These are phyloP conservation scores for Atractosteus spatula DNA, from an alignment of 2,113 vertebrate genomes.

Conservation along the genomic window DNA sequence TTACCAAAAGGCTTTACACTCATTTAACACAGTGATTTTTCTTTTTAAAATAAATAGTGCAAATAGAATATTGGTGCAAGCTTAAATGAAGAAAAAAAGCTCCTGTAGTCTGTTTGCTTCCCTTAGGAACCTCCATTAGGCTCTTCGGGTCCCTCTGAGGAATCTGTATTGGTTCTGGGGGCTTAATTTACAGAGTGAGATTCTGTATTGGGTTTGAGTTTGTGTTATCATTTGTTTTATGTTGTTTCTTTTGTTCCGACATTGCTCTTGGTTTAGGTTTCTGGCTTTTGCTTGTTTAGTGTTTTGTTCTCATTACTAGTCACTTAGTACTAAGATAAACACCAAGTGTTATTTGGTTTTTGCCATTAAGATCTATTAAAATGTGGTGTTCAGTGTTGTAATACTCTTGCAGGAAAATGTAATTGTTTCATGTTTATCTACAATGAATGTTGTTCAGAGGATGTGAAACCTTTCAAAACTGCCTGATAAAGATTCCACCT, in stretches of 20 bases:
- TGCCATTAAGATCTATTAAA: not conserved
- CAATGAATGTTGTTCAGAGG: conserved; percentile 36
- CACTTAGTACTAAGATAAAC: not conserved
- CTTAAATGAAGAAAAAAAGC: not conserved
- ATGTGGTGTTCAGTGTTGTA: conserved; percentile 13
- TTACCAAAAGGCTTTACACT: no score
- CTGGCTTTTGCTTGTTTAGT: conserved; percentile 7
- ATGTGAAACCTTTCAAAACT: conserved; percentile 34
- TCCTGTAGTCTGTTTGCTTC: not conserved
- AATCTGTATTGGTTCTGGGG: not conserved
- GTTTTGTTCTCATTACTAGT: conserved; percentile 11
- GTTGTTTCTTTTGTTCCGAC: not conserved
- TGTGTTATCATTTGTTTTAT: not conserved
- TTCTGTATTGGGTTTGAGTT: not conserved
- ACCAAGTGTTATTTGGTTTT: conserved; percentile 4
- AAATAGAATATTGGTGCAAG: not conserved
- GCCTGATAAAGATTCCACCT: conserved; percentile 83
- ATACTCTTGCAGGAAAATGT: conserved; percentile 5
- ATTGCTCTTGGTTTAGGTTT: not conserved
- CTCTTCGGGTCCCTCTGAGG: not conserved
- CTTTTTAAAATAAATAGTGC: not conserved
- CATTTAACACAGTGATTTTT: not conserved
- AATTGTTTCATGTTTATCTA: conserved; percentile 21
- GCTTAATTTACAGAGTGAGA: not conserved
- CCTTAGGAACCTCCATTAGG: not conserved